Evolutionary conservation across 2,888 invertebrate genomes (phyloP).

Genomic region (Sinohyriopsis cumingii): DNA sequence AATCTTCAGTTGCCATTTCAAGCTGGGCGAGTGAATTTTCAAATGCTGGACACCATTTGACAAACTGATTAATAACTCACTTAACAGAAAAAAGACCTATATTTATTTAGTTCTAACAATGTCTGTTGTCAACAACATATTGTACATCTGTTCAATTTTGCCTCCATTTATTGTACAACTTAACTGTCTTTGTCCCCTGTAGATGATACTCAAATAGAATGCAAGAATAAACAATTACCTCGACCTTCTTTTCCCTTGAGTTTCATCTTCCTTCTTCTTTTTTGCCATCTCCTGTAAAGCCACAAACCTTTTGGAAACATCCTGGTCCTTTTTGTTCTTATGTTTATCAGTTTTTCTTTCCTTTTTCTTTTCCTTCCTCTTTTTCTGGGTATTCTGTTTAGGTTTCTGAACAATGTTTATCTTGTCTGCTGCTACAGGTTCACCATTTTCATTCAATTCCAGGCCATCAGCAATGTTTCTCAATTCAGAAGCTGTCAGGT

Average conservation of each 20-base stretch:
- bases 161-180: no score
- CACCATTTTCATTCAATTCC: constrained; percentile 68
- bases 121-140: no score
- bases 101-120: no score
- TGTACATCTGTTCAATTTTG: no score
- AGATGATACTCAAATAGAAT: no score
- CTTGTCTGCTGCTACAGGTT: constrained; percentile 40
- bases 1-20: no score
- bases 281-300: constrained; percentile 37
- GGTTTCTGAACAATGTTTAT: constrained; percentile 28
- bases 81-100: no score
- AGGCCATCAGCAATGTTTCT: constrained; percentile 80
- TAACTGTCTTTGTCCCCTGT: no score
- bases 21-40: no score
- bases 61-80: no score
- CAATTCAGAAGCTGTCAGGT: constrained; percentile 75
- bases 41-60: no score
- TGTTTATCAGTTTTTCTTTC: constrained; percentile 18
- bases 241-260: constrained; percentile 36
- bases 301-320: constrained; percentile 25
- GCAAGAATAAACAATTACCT: background rate
- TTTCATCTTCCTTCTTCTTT: constrained; percentile 31
- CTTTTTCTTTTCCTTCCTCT: constrained; percentile 31
- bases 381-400: constrained; percentile 24
- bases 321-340: constrained; percentile 22